Evolutionary conservation across 1,140 invertebrate species (phyloP), one percentile per base, ranked within the genome.

Genomic region (Diachasma alloeum): DNA sequence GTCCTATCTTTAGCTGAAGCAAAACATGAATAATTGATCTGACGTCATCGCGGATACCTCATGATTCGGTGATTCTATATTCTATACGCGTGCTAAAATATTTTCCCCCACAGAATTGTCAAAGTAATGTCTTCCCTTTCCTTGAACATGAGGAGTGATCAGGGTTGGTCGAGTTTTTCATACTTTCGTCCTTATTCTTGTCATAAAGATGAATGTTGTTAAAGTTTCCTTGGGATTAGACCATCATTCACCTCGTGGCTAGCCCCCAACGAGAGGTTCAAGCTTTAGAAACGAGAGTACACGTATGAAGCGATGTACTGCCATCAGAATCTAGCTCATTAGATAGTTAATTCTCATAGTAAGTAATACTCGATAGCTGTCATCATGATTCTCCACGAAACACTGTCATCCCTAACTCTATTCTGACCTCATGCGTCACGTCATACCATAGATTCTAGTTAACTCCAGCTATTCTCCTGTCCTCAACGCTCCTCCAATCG

Each of bases 21-120:
- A 82, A 82, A 80, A 81, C 80, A 8, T 85, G 85, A 87, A 85
- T 87, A 86, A 87, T 86, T 84, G 79, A 88, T 78, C 78, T 81
- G 81, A 81, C 83, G 77, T 79, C 81, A 76, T 83, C 81, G 83
- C 72, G 75, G 74, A 75, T 72, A 46, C 71, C 71, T 67, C 76
- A 73, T 78, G 75, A 80, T 69, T 80, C 80, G 78, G 78, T 81
- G 80, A 9, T 11, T 42, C 9, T 19, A 19, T 9, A 66, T 56
- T 81, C 81, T 82, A 72, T 31, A 31, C 56, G 78, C 79, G 77
- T 80, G 79, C 79, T 81, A 73, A 69, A 79, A 79, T 76, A 80
- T 83, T 72, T 59, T 46, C n/a, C 48, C 48, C n/a, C n/a, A n/a
- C n/a, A n/a, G n/a, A n/a, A n/a, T n/a, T n/a, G n/a, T n/a, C n/a